phyloP scores from a whole-genome alignment of 92 coral and sea anemone species.

The Nematostella vectensis region DNA sequence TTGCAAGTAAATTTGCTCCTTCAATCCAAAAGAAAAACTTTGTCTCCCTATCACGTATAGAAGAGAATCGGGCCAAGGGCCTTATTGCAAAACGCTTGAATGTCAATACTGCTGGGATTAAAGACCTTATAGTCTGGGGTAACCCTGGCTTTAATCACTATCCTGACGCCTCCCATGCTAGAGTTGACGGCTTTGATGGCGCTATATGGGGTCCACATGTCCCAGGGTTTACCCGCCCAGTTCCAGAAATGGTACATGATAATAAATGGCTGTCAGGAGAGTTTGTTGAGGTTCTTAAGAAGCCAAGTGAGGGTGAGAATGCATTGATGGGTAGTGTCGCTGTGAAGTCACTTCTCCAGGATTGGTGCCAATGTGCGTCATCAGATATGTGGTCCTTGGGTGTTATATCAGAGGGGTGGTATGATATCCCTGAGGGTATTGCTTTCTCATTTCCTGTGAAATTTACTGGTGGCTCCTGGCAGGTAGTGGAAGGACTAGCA shows the following conservation, averaged over 20 bases:
- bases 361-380: constrained; percentile 61
- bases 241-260: constrained; percentile 94
- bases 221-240: constrained; percentile 76
- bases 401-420: constrained; percentile 83
- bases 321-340: constrained; percentile 67
- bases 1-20: constrained; percentile 79
- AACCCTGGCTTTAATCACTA: constrained; percentile 47
- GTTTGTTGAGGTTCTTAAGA: constrained; percentile 57
- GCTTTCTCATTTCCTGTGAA: constrained; percentile 89
- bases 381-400: constrained; percentile 84
- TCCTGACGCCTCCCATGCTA: constrained; percentile 68
- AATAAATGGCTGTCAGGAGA: constrained; percentile 86
- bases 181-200: constrained; percentile 91
- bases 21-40: constrained; percentile 73
- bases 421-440: constrained; percentile 76
- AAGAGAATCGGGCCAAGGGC: constrained; percentile 86
- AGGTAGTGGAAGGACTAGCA: constrained; percentile 56
- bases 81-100: constrained; percentile 68
- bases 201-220: constrained; percentile 99
- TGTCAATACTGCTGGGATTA: constrained; percentile 83
- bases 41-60: constrained; percentile 75
- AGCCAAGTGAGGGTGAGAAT: constrained; percentile 28
- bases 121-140: constrained; percentile 91
- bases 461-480: constrained; percentile 68
- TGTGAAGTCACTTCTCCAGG: constrained; percentile 55